Evolutionary conservation across 2,797 vertebrate genomes (phyloP), one percentile per base, ranked within the genome.

Genomic region (Lindbergichthys nudifrons): DNA sequence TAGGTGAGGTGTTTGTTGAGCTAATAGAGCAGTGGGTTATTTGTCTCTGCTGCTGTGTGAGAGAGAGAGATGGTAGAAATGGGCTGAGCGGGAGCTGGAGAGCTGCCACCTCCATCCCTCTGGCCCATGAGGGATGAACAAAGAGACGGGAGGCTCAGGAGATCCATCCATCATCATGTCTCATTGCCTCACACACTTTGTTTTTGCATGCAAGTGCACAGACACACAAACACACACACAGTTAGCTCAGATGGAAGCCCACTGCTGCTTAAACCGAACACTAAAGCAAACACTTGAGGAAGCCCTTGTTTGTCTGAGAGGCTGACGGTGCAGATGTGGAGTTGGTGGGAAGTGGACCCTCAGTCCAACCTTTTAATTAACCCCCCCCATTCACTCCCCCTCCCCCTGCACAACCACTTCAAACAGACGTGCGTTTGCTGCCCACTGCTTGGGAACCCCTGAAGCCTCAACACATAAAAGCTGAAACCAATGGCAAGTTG

Each of bases 131-230:
- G 83, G 84, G 86, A 86, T 80, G 85, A 84, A 84, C 70, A 70
- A 77, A 81, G 78, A 87, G 83, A 88, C 84, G 48, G 75, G 67
- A 86, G 80, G 72, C 84, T 76, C 64, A 13, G 75, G 56, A 88
- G 84, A 80, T 81, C 78, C 87, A 90, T 92, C 87, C 82, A 90
- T 91, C 90, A 90, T 84, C 65, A 79, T 36, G 87, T 80, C 74
- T 83, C 62, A 43, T 41, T 53, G 62, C 77, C 50, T 77, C 62
- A 75, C 53, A 71, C 32, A 43, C 61, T 87, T 71, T 77, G 23
- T 45, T 62, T 80, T 69, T 56, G 53, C 54, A 61, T 64, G 53
- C 72, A 56, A 48, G 15, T 57, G 9, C 62, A 50, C 67, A 54
- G 46, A 32, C 15, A 56, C 59, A 16, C 62, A 63, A 64, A 50